Base-by-base conservation (phyloP, 2,113 vertebrate genomes). In the Glareola pratincola region DNA sequence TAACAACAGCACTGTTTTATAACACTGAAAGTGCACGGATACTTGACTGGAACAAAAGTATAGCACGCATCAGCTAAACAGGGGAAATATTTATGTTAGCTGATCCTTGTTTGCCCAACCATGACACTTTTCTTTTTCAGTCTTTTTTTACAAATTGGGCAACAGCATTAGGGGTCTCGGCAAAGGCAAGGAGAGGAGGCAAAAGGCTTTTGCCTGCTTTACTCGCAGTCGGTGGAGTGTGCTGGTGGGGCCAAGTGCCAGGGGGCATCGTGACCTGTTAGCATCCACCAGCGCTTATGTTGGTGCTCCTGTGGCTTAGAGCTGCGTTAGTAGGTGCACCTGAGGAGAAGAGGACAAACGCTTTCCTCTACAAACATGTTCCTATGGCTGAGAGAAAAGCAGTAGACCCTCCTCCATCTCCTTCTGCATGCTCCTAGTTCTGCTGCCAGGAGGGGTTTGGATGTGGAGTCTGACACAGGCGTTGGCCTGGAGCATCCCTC, bases 261-360 rank as follows among this genome's bases (percentile, higher is more conserved):
- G 79, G 34, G 53, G 45, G 30, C 18, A 11, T 48, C 24, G 0
- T 20, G 43, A 30, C 26, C 23, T 57, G 27, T n/a, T 43, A 32
- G 37, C 47, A 68, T 37, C 51, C 8, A 3, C 57, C 66, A 9
- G 0, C 4, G 8, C 11, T 50, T 39, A 2, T 0, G 1, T 11
- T 23, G 24, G 54, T 50, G 11, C 14, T 37, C 4, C 45, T 43
- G 60, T 56, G 37, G 22, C 41, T 67, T 21, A 27, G 2, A n/a
- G 37, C 86, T 30, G 32, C 43, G 8, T 22, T 53, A 32, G 62
- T 11, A 75, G 56, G 2, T 27, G 63, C 18, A 16, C 45, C 26
- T 9, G 37, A 73, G 75, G 23, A 48, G 56, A 17, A 10, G 17
- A 62, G 56, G 27, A 66, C 6, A 37, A 62, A 21, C 7, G 5